Base-by-base conservation (phyloP, 2,888 invertebrate species). In the Chalcosyrphus nemorum region DNA sequence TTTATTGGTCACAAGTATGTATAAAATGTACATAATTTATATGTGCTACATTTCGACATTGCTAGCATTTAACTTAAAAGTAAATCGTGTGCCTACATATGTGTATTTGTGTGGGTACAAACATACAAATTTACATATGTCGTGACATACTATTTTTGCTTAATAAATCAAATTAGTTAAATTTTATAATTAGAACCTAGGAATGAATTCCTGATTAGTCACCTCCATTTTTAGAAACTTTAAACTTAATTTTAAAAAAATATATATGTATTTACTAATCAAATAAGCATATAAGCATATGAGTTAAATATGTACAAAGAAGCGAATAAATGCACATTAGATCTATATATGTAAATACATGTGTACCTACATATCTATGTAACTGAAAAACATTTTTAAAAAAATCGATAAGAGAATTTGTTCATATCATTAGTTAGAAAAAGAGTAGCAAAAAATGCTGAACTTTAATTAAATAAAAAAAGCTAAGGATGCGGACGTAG, bases 121-220 rank as follows among this genome's bases (percentile, higher is more conserved):
- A 27, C 5, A 27, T 4, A 21, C 56, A 11, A 32, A 35, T 21
- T n/a, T n/a, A 19, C 2, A 1, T 21, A 41, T 41, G 11, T 27
- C 11, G 24, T 59, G 24, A 43, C 17, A 11, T 24, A 21, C 41
- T 13, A 3, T 59, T 59, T 24, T 41, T 27, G 15, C 41, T 59
- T 27, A 27, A 27, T 27, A 27, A 21, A 59, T 38, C 38, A 59
- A 11, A 59, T 11, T 15, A 38, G 27, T 47, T 63, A 17, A 63
- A 45, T 63, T 47, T 45, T 29, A n/a, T 32, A 63, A 63, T 63
- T 63, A 63, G 61, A 63, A 29, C 32, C 29, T 32, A 17, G 15
- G 9, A 15, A 7, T 9, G 17, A 61, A 61, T 41, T 45, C 13
- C 45, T 3, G 3, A 19, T 63, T 45, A 63, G 19, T 63, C 45